Evolutionary conservation across 2,888 invertebrate genomes (phyloP).

Genomic region (Furcula furcula): DNA sequence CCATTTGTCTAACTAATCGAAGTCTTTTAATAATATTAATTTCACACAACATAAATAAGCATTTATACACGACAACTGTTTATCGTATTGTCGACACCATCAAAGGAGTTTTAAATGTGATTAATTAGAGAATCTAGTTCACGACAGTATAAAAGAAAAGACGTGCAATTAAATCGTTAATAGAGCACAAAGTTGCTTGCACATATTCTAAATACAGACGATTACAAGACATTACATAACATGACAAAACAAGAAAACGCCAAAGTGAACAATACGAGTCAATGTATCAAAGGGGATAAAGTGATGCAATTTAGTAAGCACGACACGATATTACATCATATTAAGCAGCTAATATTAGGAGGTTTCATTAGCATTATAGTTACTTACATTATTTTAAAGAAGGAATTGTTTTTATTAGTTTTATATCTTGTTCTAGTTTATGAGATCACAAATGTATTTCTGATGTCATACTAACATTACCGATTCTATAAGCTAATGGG

Average conservation of each 20-base stretch:
- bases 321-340: too few relatives aligned
- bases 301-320: conserved; percentile 9
- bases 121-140: conserved; percentile 41
- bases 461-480: too few relatives aligned
- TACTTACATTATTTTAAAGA: too few relatives aligned
- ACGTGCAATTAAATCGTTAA: conserved; percentile 8
- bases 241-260: conserved; percentile 34
- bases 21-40: not conserved
- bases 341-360: too few relatives aligned
- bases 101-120: conserved; percentile 35
- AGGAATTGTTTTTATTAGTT: too few relatives aligned
- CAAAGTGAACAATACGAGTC: conserved; percentile 33
- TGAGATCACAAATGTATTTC: too few relatives aligned
- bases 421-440: too few relatives aligned
- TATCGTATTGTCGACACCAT: conserved; percentile 28
- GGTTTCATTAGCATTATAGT: too few relatives aligned
- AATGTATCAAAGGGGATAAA: conserved; percentile 39
- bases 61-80: conserved; percentile 16
- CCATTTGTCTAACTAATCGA: not conserved
- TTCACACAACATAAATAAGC: conserved; percentile 20
- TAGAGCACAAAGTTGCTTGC: conserved; percentile 21
- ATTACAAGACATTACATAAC: conserved; percentile 41
- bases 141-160: conserved; percentile 15
- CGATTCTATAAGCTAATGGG: too few relatives aligned
- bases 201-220: conserved; percentile 20